phyloP scores from a whole-genome alignment of 2,888 invertebrate species.

The Parochlus steinenii region DNA sequence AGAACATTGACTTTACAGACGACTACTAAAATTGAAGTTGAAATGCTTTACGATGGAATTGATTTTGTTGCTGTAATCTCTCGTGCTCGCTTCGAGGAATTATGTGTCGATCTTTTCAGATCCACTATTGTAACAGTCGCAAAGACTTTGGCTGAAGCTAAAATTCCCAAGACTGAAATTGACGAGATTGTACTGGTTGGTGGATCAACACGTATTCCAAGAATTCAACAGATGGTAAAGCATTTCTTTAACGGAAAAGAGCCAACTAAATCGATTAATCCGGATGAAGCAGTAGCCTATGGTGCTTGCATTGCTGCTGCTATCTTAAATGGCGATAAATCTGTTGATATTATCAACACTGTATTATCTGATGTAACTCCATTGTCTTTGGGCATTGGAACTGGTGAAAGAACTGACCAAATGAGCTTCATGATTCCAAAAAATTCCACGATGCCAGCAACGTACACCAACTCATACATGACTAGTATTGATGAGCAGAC shows the following conservation, averaged over 20 bases:
- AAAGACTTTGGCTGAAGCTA: conserved; percentile 43
- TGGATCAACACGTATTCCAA: conserved; percentile 54
- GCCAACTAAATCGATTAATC: conserved; percentile 59
- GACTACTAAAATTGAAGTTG: conserved; percentile 45
- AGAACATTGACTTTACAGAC: conserved; percentile 35
- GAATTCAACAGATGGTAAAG: conserved; percentile 47
- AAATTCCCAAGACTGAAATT: conserved; percentile 45
- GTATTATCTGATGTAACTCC: conserved; percentile 43
- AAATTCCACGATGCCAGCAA: no score
- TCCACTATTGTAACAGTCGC: conserved; percentile 47
- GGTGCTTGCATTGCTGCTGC: conserved; percentile 61
- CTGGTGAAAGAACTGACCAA: conserved; percentile 40
- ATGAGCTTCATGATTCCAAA: no score
- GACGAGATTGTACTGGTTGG: conserved; percentile 46
- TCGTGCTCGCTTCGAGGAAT: conserved; percentile 47
- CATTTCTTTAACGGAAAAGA: conserved; percentile 41
- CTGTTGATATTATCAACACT: conserved; percentile 41
- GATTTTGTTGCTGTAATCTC: conserved; percentile 49
- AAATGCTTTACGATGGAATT: conserved; percentile 48
- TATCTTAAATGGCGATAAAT: conserved; percentile 45
- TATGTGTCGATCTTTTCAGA: conserved; percentile 50
- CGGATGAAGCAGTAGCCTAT: conserved; percentile 54
- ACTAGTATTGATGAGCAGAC: no score
- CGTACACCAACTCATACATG: no score
- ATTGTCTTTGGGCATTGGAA: conserved; percentile 38